Base-by-base conservation (phyloP, 2,888 invertebrate genomes). In the Microctonus aethiopoides region DNA sequence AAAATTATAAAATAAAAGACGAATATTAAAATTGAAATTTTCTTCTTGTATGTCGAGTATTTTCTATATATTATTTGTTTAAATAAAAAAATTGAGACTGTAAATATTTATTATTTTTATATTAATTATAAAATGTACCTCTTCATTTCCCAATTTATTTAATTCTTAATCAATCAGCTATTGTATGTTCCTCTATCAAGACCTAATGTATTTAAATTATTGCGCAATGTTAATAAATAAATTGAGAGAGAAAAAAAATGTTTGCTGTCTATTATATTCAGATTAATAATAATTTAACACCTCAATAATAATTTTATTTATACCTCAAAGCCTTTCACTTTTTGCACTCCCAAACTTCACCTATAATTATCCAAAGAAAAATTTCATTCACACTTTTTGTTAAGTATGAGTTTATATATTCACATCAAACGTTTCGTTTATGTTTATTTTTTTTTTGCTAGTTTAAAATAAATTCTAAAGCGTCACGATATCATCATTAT, bases 151-250 rank as follows among this genome's bases (percentile, higher is more conserved):
- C 16, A 16, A n/a, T 57, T 7, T 46, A 57, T 32, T 57, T 57
- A n/a, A n/a, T n/a, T n/a, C 26, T 13, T 13, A 29, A 32, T 32
- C n/a, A 57, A 52, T n/a, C 52, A 34, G 20, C 16, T 32, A 67
- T 34, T 34, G 60, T 78, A 82, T 83, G 82, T 84, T 84, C 82
- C 82, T 83, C 80, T 76, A 76, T 75, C 78, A 73, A 83, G 77
- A 82, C 83, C 83, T 83, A 83, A 83, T 83, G 81, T 81, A 83
- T 80, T 81, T 83, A 83, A 81, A 78, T 75, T 41, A 81, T 77
- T 68, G 81, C 82, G 82, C 83, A 83, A 83, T 83, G 81, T 80
- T 80, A 79, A 81, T 81, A 80, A 81, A 74, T 24, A 39, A 67
- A 60, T n/a, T 39, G 39, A 69, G 51, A 41, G 41, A 39, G 51